Evolutionary conservation across 2,888 invertebrate species (phyloP).

Genomic region (Habrosyne pyritoides): DNA sequence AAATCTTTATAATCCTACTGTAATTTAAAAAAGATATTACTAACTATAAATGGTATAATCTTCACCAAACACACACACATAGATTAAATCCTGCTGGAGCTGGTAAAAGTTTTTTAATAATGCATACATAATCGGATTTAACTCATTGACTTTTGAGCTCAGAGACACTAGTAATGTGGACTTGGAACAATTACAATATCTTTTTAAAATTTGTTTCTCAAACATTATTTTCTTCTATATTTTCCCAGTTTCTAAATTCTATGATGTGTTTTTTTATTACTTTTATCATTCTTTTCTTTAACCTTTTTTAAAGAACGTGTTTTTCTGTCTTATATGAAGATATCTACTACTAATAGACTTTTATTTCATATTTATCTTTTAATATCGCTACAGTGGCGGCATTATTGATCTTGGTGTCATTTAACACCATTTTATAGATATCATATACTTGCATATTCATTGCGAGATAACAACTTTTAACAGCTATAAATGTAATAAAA

Average conservation of each 20-base stretch:
- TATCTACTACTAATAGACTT: no score
- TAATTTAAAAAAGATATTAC: not conserved
- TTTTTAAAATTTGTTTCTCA: not conserved
- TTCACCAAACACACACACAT: conserved; percentile 2
- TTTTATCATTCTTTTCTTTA: no score
- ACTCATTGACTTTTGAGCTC: conserved; percentile 37
- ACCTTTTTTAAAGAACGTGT: no score
- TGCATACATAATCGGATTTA: conserved; percentile 47
- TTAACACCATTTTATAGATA: not conserved
- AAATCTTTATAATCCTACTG: not conserved
- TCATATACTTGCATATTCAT: not conserved
- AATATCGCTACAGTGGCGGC: not conserved
- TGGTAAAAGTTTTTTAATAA: conserved; percentile 39
- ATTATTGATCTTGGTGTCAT: not conserved
- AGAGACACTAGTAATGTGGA: conserved; percentile 28
- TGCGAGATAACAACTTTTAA: not conserved
- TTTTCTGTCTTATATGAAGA: no score
- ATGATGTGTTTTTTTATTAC: no score
- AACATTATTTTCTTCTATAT: not conserved
- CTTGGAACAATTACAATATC: conserved; percentile 27
- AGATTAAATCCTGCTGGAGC: not conserved
- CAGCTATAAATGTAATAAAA: not conserved
- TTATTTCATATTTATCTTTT: no score
- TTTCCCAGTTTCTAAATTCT: no score
- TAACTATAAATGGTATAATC: conserved; percentile 4